Base-by-base conservation (phyloP, 2,888 invertebrate species). In the Argyresthia goedartella region DNA sequence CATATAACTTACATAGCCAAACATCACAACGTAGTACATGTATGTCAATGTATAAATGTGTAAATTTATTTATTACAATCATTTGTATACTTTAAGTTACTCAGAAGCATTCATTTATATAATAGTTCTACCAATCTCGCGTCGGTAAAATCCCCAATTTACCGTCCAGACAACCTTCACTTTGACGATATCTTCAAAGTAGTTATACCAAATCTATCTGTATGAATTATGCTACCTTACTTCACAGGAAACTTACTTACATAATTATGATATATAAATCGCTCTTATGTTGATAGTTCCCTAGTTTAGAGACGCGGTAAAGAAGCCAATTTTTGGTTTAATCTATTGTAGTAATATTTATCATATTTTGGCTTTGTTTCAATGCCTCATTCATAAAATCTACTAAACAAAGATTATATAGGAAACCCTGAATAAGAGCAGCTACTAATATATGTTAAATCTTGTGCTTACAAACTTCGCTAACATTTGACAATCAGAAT, bases 251-350 rank as follows among this genome's bases (percentile, higher is more conserved):
- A 52, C 73, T 76, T 76, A 81, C 59, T 67, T 73, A 73, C 9
- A 48, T 13, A 69, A 67, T 64, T 77, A 79, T 76, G 75, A 79
- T 80, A 80, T 80, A 79, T 67, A 73, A 79, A 78, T 76, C 72
- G 76, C 67, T 73, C 76, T 76, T 76, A 51, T 9, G 16, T 44
- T 44, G 50, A 42, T 51, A 75, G 57, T 59, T 65, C 63, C 68
- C 71, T 69, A 70, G 15, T 25, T 62, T 72, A 78, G 73, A 78
- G 77, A 79, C 68, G 76, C 70, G 63, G 67, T 72, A 70, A 25
- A 73, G 69, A 84, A 84, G 82, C 81, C 76, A 74, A 78, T 81
- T 75, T 84, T 84, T 81, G 79, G 81, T 79, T 79, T 65, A 63
- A 61, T 66, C 64, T 62, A 60, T 59, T 59, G 56, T 3, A 43